These are phyloP conservation scores for Globicephala melas DNA, from an alignment of 2,113 vertebrate genomes.

Conservation along the genomic window DNA sequence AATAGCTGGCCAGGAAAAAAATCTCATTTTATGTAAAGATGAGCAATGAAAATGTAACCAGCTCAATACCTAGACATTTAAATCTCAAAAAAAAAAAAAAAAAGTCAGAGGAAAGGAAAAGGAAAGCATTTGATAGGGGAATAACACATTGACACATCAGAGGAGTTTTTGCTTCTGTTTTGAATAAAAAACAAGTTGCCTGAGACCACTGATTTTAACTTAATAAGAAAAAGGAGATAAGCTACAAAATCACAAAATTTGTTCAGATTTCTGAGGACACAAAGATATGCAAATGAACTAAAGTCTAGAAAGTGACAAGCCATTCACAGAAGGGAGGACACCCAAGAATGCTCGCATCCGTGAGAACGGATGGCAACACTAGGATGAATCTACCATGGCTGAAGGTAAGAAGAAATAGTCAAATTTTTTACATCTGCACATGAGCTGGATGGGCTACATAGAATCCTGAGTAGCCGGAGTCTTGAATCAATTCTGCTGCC, in stretches of 20 bases:
- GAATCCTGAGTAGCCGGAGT: background rate
- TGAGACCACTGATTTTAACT: background rate
- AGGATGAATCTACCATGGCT: accelerated
- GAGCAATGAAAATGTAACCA: background rate
- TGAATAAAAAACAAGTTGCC: background rate
- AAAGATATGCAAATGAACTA: background rate
- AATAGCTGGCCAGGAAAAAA: background rate
- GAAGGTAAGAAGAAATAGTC: too few species aligned
- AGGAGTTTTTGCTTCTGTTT: background rate
- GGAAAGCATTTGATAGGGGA: background rate
- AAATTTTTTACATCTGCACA: accelerated
- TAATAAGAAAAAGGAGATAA: background rate
- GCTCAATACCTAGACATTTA: background rate
- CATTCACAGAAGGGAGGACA: background rate
- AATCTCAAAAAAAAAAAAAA: too few species aligned
- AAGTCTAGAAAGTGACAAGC: background rate
- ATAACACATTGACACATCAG: too few species aligned
- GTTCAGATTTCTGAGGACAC: background rate
- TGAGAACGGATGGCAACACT: too few species aligned
- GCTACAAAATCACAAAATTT: background rate
- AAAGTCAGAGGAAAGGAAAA: background rate
- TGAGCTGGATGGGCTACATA: background rate
- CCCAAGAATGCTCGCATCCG: background rate
- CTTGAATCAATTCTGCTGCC: background rate
- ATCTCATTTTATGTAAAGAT: background rate